Evolutionary conservation across 2,888 invertebrate genomes (phyloP).

Genomic region (Nebria salina): DNA sequence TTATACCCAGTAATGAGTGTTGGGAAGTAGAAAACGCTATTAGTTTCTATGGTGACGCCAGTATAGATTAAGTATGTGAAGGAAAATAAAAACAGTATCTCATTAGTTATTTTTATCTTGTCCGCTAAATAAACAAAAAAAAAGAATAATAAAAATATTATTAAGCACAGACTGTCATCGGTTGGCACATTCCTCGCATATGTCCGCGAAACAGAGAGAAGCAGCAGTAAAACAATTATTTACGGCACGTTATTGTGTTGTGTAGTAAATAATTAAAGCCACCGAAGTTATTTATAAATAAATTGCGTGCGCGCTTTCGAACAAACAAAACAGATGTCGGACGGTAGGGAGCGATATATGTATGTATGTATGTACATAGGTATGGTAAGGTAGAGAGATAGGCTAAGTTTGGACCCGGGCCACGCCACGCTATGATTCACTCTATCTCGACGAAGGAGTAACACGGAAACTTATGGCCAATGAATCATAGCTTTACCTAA

Average conservation of each 20-base stretch:
- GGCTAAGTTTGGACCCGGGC: not conserved
- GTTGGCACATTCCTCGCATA: conserved; percentile 24
- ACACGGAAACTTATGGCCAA: conserved; percentile 8
- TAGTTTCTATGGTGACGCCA: not conserved
- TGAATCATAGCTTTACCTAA: conserved; percentile 36
- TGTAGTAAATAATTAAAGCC: conserved; percentile 30
- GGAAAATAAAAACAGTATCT: not conserved
- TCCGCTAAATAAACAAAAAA: not conserved
- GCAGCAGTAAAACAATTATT: conserved; percentile 25
- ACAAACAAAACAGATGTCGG: conserved; percentile 30
- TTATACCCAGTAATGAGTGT: too few relatives aligned
- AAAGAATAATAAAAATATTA: not conserved
- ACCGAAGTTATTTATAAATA: conserved; percentile 34
- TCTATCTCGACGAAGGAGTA: not conserved
- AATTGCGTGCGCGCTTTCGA: conserved; percentile 17
- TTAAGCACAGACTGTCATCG: not conserved
- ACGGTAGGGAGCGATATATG: not conserved
- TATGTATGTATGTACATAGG: not conserved
- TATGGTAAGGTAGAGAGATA: not conserved
- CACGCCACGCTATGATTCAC: not conserved
- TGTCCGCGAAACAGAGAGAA: not conserved
- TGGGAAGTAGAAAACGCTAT: too few relatives aligned
- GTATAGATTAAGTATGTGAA: not conserved
- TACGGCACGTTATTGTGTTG: conserved; percentile 16
- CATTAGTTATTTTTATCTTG: not conserved